These are phyloP conservation scores for Drosophila athabasca DNA, from an alignment of 1,140 invertebrate species.

Conservation along the genomic window DNA sequence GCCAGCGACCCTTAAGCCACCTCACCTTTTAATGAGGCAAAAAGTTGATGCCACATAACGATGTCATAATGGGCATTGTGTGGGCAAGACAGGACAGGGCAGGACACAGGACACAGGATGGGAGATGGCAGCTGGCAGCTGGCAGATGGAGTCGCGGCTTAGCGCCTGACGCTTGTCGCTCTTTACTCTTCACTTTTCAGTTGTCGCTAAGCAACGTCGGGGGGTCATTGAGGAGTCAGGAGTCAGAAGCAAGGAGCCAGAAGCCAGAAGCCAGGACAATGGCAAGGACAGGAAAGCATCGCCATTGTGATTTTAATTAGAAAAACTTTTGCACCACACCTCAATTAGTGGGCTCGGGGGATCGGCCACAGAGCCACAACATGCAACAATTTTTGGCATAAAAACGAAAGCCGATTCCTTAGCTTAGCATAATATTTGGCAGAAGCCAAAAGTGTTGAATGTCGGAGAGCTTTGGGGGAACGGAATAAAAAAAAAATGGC, in stretches of 20 bases:
- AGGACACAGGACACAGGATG: slow-evolving; percentile 1
- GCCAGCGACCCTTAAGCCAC: slow-evolving; percentile 5
- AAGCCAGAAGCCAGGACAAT: slow-evolving; percentile 11
- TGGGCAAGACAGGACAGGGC: background rate
- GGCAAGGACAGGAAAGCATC: slow-evolving; percentile 24
- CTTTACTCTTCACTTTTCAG: too few species aligned
- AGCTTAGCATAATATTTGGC: slow-evolving; percentile 46
- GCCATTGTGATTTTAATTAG: slow-evolving; percentile 65
- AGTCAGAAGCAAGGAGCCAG: slow-evolving; percentile 1
- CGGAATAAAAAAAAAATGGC: slow-evolving; percentile 20
- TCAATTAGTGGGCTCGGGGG: slow-evolving; percentile 43
- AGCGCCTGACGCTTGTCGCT: slow-evolving; percentile 24
- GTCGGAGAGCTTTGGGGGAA: slow-evolving; percentile 6
- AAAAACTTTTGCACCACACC: slow-evolving; percentile 42
- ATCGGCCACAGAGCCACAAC: slow-evolving; percentile 17
- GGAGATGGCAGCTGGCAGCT: too few species aligned
- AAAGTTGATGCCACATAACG: slow-evolving; percentile 57
- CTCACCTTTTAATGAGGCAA: slow-evolving; percentile 57
- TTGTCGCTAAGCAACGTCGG: too few species aligned
- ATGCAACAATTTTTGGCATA: slow-evolving; percentile 21
- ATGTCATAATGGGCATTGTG: slow-evolving; percentile 52
- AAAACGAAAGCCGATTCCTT: slow-evolving; percentile 25
- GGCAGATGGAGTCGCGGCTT: slow-evolving; percentile 26
- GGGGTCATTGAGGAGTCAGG: background rate
- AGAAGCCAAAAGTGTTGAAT: slow-evolving; percentile 35